These are phyloP conservation scores for Andricus quercusramuli DNA, from an alignment of 2,888 invertebrate genomes.

Conservation along the genomic window DNA sequence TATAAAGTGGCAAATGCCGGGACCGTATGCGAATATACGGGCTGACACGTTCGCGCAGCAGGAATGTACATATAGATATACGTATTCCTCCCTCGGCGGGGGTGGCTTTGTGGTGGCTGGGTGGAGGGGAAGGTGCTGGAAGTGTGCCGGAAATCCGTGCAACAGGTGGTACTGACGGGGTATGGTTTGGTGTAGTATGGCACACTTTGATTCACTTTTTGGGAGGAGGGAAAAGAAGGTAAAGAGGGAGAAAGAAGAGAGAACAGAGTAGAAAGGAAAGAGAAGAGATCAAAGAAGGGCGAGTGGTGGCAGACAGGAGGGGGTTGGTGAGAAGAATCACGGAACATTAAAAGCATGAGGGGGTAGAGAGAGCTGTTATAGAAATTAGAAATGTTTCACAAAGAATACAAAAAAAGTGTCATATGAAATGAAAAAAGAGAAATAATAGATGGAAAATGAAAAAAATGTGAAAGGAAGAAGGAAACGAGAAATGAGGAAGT, in stretches of 20 bases:
- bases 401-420: constrained; percentile 9
- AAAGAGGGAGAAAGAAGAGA: constrained; percentile 43
- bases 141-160: constrained; percentile 76
- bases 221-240: constrained; percentile 50
- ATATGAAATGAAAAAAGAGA: background rate
- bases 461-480: constrained; percentile 45
- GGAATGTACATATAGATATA: constrained; percentile 37
- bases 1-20: constrained; percentile 34
- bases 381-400: constrained; percentile 26
- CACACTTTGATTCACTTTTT: constrained; percentile 63
- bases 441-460: constrained; percentile 18
- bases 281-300: constrained; percentile 47
- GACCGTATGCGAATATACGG: constrained; percentile 40
- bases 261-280: constrained; percentile 45
- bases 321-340: background rate
- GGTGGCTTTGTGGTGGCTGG: constrained; percentile 23
- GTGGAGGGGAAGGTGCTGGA: constrained; percentile 56
- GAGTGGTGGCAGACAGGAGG: constrained; percentile 27
- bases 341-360: background rate
- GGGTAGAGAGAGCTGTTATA: background rate
- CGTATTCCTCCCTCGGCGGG: constrained; percentile 28
- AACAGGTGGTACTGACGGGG: constrained; percentile 74
- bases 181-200: constrained; percentile 64
- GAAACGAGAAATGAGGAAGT: constrained; percentile 38
- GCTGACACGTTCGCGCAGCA: constrained; percentile 38